These are phyloP conservation scores for Bombus pascuorum DNA, from an alignment of 1,140 invertebrate species.

Conservation along the genomic window DNA sequence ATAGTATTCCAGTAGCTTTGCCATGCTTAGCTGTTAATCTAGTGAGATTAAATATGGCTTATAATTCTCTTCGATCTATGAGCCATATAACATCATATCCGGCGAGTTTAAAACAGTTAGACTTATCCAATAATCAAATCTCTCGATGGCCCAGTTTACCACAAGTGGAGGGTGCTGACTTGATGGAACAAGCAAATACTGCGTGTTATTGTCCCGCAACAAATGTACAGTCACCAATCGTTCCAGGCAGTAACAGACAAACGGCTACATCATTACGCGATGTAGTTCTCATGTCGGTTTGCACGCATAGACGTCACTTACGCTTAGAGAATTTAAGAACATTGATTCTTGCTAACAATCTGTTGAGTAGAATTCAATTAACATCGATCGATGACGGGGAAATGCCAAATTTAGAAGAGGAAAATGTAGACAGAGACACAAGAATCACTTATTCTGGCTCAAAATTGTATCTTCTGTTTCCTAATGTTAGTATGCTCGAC, in stretches of 20 bases:
- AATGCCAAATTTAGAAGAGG: constrained; percentile 73
- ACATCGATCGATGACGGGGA: constrained; percentile 89
- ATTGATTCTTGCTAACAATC: constrained; percentile 93
- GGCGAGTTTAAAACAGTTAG: constrained; percentile 93
- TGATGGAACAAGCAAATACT: constrained; percentile 84
- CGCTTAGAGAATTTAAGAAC: constrained; percentile 91
- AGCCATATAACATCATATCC: constrained; percentile 96
- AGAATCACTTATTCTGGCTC: constrained; percentile 69
- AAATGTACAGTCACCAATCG: constrained; percentile 77
- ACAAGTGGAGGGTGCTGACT: constrained; percentile 86
- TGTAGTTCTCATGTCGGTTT: constrained; percentile 90
- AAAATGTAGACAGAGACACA: constrained; percentile 71
- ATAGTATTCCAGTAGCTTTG: constrained; percentile 92
- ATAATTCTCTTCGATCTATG: constrained; percentile 93
- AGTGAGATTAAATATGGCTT: constrained; percentile 94
- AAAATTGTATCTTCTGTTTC: constrained; percentile 89
- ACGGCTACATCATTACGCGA: constrained; percentile 85
- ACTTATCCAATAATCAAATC: constrained; percentile 96
- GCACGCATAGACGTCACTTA: constrained; percentile 91
- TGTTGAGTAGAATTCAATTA: constrained; percentile 89
- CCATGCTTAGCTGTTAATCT: constrained; percentile 94
- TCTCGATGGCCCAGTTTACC: constrained; percentile 93
- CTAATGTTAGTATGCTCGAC: constrained; percentile 97
- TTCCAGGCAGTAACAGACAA: constrained; percentile 75
- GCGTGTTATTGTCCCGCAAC: constrained; percentile 85